phyloP scores from a whole-genome alignment of 2,113 vertebrate species.

The Sinocyclocheilus grahami region DNA sequence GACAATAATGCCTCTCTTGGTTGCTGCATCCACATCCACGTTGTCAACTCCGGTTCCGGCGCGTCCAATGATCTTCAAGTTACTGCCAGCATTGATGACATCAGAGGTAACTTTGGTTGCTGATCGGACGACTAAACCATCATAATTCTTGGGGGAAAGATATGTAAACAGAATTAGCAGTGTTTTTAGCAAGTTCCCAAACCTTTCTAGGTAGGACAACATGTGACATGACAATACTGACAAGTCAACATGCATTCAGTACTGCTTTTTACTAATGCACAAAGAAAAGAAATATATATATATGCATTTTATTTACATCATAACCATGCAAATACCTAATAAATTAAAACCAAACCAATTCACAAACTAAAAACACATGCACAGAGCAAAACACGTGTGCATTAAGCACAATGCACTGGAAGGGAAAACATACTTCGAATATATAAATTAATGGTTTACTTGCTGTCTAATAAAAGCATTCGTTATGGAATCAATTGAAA shows the following conservation, averaged over 20 bases:
- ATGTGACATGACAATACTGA: not conserved
- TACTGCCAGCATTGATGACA: too few relatives aligned
- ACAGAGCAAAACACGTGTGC: not conserved
- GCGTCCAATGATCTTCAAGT: too few relatives aligned
- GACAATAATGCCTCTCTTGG: too few relatives aligned
- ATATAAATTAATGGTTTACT: not conserved
- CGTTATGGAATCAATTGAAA: not conserved
- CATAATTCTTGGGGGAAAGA: conserved; percentile 81
- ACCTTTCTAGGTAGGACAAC: not conserved
- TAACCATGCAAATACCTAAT: not conserved
- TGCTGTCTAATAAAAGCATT: not conserved
- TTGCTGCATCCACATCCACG: too few relatives aligned
- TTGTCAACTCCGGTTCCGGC: too few relatives aligned
- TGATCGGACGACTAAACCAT: conserved; percentile 92
- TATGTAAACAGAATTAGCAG: not conserved
- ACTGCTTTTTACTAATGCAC: not conserved
- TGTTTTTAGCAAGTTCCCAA: too few relatives aligned
- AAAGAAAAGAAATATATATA: too few relatives aligned
- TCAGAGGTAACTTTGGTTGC: conserved; percentile 90
- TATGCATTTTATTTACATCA: too few relatives aligned
- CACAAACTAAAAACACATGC: not conserved
- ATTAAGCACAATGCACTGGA: not conserved
- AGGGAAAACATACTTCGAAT: too few relatives aligned
- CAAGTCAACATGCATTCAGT: not conserved
- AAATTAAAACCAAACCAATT: not conserved